Percentiles rank a stretch among this genome's conserved stretches.
Evolutionary conservation across 2,113 vertebrate species (phyloP).

Genomic region (Platichthys flesus): DNA sequence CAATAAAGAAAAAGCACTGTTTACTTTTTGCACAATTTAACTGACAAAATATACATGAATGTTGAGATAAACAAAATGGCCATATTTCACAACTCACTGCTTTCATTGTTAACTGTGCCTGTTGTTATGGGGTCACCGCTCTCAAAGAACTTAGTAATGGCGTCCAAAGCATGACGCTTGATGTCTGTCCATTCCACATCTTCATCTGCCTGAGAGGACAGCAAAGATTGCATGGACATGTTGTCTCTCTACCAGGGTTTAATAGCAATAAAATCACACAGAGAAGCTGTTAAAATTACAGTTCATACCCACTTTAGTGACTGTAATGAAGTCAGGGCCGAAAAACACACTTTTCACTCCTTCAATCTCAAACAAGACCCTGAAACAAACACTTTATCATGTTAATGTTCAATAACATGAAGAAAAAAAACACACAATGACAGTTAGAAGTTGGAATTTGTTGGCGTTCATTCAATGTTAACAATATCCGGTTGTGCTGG

Average conservation of each 20-base stretch:
- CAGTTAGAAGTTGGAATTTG: neutral
- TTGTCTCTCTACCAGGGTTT: neutral
- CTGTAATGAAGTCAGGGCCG: conserved; percentile 86
- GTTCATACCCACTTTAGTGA: conserved; percentile 81
- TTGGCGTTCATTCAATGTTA: neutral
- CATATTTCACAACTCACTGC: conserved; percentile 71
- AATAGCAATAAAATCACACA: neutral
- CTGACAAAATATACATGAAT: neutral
- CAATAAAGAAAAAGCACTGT: conserved; percentile 18
- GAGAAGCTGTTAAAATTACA: neutral
- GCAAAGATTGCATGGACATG: neutral
- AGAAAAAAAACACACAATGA: neutral
- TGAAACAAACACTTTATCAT: conserved; percentile 55
- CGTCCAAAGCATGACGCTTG: conserved; percentile 74
- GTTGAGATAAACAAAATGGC: neutral
- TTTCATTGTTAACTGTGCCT: conserved; percentile 76
- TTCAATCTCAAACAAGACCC: conserved; percentile 85
- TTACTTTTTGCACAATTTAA: neutral
- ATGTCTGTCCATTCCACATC: conserved; percentile 82
- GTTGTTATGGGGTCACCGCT: conserved; percentile 80
- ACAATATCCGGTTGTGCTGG: neutral
- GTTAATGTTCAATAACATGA: conserved; percentile 3
- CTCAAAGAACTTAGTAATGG: conserved; percentile 81
- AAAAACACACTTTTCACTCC: conserved; percentile 87
- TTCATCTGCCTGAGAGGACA: conserved; percentile 76